Evolutionary conservation across 2,797 vertebrate species (phyloP).

Genomic region (Mormyrus proboscirostris): DNA sequence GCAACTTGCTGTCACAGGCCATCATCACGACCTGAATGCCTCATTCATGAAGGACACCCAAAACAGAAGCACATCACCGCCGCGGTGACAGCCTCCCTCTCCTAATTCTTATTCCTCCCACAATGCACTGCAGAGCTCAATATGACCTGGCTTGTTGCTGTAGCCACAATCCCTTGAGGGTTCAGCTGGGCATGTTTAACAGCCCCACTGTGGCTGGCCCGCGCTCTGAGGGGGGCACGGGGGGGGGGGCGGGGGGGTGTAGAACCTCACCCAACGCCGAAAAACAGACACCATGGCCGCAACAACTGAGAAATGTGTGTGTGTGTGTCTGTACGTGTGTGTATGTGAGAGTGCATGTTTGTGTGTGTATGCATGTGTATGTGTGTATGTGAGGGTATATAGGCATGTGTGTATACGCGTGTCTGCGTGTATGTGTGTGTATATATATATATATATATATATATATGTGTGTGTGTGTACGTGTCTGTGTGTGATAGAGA

Average conservation of each 20-base stretch:
- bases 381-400: too few relatives aligned
- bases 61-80: neutral
- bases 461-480: neutral
- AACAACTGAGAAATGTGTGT: neutral
- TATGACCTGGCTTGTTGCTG: neutral
- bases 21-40: neutral
- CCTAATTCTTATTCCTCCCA: conserved; percentile 1
- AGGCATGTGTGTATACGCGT: neutral
- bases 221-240: neutral
- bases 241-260: neutral
- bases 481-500: neutral
- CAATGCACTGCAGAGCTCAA: neutral
- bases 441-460: too few relatives aligned
- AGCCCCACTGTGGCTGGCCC: neutral
- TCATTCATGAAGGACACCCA: neutral
- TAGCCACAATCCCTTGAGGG: neutral
- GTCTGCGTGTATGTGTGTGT: too few relatives aligned
- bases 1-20: neutral
- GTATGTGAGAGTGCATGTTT: neutral
- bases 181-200: neutral
- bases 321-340: neutral
- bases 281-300: neutral
- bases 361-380: neutral
- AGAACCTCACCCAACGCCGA: neutral
- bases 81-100: neutral